These are phyloP conservation scores for Tyrophagus putrescentiae DNA, from an alignment of 1,140 invertebrate genomes.

Conservation along the genomic window DNA sequence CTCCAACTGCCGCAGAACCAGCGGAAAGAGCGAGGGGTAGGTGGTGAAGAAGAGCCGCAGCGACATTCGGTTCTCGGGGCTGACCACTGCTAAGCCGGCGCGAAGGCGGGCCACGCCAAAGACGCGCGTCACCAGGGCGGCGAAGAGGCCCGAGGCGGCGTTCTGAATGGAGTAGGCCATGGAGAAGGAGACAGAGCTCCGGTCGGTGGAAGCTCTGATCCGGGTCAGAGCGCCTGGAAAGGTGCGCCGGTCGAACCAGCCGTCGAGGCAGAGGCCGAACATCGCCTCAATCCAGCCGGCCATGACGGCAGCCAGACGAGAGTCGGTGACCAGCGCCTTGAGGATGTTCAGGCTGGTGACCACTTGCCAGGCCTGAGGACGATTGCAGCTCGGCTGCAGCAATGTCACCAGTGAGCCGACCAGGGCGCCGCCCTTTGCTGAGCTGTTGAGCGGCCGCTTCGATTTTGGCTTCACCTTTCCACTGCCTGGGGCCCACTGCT, in stretches of 20 bases:
- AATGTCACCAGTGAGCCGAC: neutral
- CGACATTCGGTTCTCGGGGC: slow-evolving; percentile 53
- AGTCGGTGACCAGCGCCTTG: slow-evolving; percentile 58
- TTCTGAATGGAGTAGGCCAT: slow-evolving; percentile 44
- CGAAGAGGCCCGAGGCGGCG: slow-evolving; percentile 66
- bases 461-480: slow-evolving; percentile 8
- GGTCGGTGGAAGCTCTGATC: neutral
- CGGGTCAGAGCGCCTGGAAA: neutral
- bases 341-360: slow-evolving; percentile 72
- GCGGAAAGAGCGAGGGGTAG: slow-evolving; percentile 44
- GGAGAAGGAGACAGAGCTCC: too few species aligned
- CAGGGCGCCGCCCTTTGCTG: neutral
- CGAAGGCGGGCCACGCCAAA: slow-evolving; percentile 73
- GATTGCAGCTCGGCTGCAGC: neutral
- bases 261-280: slow-evolving; percentile 7
- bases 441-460: too few species aligned
- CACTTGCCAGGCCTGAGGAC: slow-evolving; percentile 20
- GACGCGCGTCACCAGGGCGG: slow-evolving; percentile 64
- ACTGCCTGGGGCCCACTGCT: neutral
- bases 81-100: slow-evolving; percentile 38
- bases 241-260: neutral
- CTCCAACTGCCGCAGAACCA: slow-evolving; percentile 13
- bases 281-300: slow-evolving; percentile 45
- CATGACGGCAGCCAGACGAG: slow-evolving; percentile 53
- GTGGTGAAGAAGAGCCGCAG: slow-evolving; percentile 63